Base-by-base conservation (phyloP, 2,888 invertebrate species). In the Hoplodrina blanda region DNA sequence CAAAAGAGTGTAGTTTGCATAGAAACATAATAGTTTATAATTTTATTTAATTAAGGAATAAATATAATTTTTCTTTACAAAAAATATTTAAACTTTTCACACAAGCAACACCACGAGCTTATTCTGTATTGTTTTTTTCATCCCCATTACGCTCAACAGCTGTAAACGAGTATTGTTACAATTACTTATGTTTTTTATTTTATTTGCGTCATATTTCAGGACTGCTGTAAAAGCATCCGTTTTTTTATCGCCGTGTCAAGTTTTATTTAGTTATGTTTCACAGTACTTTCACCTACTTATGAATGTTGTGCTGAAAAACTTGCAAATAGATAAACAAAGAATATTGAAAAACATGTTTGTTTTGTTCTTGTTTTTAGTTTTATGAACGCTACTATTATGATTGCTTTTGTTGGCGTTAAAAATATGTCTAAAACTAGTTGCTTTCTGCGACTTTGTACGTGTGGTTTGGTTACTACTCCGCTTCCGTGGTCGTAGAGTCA, bases 161-260 rank as follows among this genome's bases (percentile, higher is more conserved):
- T 64, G 64, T 76, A 59, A 76, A 62, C 64, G 66, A 76, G 64
- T 65, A 72, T 72, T 76, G 81, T 62, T 62, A 68, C 77, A 81
- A 77, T 78, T 81, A 72, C 46, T 46, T 59, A 49, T 57, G 4
- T 64, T 33, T 78, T 76, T 72, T 62, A 67, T 80, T 80, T 72
- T 68, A 81, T 78, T 72, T 59, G 44, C 50, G 19, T 72, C 60
- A 76, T 71, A 72, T 80, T 76, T 81, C 59, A 60, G 60, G 17
- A 17, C n/a, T 37, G 60, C 44, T 54, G 64, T 76, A 53, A 80
- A 59, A 68, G 33, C 55, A 60, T 67, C 57, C 63, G 52, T 33
- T 55, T 70, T 65, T 78, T 63, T 67, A 53, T 61, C 25, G 57
- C 15, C 19, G 61, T 70, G 59, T 76, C 57, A 76, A 76, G 20